Evolutionary conservation across 2,113 vertebrate species (phyloP), one percentile per base, ranked within the genome.

Genomic region (Proterorhinus semilunaris): DNA sequence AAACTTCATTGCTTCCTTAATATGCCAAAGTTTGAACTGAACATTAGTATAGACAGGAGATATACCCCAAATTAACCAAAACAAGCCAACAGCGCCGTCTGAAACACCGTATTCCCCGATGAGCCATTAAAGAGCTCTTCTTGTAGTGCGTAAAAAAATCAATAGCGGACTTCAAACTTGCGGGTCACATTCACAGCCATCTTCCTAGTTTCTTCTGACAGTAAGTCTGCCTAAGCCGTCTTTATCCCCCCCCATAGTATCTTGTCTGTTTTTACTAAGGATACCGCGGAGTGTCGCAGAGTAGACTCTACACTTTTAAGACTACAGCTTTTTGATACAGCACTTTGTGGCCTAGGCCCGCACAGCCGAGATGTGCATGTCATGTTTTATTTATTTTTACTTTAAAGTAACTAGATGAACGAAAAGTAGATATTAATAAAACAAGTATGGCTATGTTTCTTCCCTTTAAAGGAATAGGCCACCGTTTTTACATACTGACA

Each of bases 141-240:
- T 46, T 64, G 68, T 44, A 17, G 66, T 13, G 67, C 71, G 47
- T 71, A 48, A 58, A 48, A 58, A 77, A 84, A 86, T 79, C 72
- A 76, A 82, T 78, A 74, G 59, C 78, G 55, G 65, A 59, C 45
- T 58, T 76, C 59, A 49, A 75, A 75, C 77, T 73, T 81, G 66
- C 73, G 69, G 71, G 70, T 66, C 75, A 69, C 63, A 82, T 83
- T 83, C 74, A 76, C 65, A 75, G 58, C 42, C 65, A 4, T 61
- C 51, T 75, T 77, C 66, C 65, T 72, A 42, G 57, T 66, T 79
- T 74, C 59, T 68, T 72, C 17, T 76, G 76, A 80, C 64, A 88
- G 69, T 70, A 75, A 79, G 72, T 77, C 78, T 27, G 50, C 77
- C 74, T 78, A 69, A 77, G 67, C 80, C 61, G 43, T 65, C 42